Evolutionary conservation across 1,140 invertebrate species (phyloP).

Genomic region (Bombus picipes): DNA sequence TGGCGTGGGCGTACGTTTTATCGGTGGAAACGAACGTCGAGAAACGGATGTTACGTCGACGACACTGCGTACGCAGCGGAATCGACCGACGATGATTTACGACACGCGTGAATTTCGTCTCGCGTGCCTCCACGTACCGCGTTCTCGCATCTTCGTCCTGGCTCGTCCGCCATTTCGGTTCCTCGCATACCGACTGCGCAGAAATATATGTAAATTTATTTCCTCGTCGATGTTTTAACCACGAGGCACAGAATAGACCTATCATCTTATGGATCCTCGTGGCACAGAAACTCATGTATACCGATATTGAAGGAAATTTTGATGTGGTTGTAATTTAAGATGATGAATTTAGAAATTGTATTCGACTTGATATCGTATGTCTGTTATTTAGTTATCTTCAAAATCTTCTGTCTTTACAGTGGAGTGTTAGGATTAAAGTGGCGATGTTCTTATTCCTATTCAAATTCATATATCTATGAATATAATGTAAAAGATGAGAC

Average conservation of each 20-base stretch:
- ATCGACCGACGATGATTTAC: constrained; percentile 36
- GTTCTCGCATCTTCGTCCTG: too few relatives aligned
- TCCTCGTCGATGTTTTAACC: constrained; percentile 21
- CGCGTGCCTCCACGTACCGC: constrained; percentile 32
- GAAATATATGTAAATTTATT: constrained; percentile 41
- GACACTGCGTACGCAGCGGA: constrained; percentile 25
- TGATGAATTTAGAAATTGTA: too few relatives aligned
- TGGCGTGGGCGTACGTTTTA: constrained; percentile 47
- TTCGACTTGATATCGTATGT: too few relatives aligned
- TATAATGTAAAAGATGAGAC: too few relatives aligned
- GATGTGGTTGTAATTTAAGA: too few relatives aligned
- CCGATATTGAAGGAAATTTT: too few relatives aligned
- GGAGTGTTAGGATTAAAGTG: too few relatives aligned
- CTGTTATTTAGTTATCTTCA: too few relatives aligned
- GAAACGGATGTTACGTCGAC: constrained; percentile 22
- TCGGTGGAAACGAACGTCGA: constrained; percentile 23
- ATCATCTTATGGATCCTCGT: not conserved
- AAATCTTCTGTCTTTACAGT: too few relatives aligned
- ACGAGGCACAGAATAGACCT: not conserved
- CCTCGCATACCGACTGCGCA: not conserved
- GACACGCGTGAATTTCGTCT: constrained; percentile 40
- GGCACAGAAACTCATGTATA: not conserved
- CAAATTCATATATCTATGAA: too few relatives aligned
- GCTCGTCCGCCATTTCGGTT: constrained; percentile 8
- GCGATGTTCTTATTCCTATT: too few relatives aligned